Base-by-base conservation (phyloP, 2,888 invertebrate genomes). In the Ephialtes manifestator region DNA sequence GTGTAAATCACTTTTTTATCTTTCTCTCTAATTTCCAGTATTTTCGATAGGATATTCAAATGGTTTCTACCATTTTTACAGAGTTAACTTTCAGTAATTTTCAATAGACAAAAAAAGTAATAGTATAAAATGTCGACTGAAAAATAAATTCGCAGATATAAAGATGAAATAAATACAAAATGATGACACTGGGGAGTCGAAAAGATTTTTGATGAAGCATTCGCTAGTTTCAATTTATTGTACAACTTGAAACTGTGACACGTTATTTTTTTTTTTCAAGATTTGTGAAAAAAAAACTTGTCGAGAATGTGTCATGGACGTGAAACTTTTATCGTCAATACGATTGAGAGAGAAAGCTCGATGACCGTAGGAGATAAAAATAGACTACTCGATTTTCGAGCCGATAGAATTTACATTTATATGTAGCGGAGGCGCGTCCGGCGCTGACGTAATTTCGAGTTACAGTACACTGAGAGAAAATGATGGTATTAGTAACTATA, bases 331-430 rank as follows among this genome's bases (percentile, higher is more conserved):
- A 39, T 65, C 10, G 11, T 18, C 39, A 39, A 65, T 65, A 39
- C 10, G 39, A 39, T 20, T 39, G 20, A 65, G 11, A 18, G 39
- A 18, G 55, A 55, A 20, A 39, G 65, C 65, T 65, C 39, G 65
- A 65, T 65, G 65, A 65, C 20, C 65, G 39, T 65, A 65, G 65
- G 7, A 18, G 65, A 65, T 20, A 39, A 65, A 65, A 65, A 65
- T 65, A 65, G 65, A 65, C 65, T 8, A 43, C 20, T 65, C 39
- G 65, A 65, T 65, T 65, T 65, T 20, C 35, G 39, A 65, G 60
- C 65, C 39, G 20, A 65, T 43, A 65, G 65, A 65, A 65, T 65
- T 65, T 20, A 65, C 65, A 43, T 65, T 43, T 39, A 65, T 65
- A 43, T 39, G 35, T 43, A 18, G 20, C 35, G 18, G n/a, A 7